These are phyloP conservation scores for Troides helena DNA, from an alignment of 2,888 invertebrate genomes.

Conservation along the genomic window DNA sequence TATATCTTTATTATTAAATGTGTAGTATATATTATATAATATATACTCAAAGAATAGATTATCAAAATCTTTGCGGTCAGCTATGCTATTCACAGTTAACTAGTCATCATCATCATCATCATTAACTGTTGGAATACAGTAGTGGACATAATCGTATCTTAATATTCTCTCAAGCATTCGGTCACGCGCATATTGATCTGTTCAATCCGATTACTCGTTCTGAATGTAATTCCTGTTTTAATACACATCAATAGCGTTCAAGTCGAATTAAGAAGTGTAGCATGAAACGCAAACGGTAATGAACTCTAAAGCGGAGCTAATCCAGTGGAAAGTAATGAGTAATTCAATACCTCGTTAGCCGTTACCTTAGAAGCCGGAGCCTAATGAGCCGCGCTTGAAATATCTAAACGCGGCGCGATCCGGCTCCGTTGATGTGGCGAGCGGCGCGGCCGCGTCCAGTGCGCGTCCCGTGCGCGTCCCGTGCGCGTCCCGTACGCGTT, in stretches of 20 bases:
- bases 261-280: not conserved
- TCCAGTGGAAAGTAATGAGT: constrained; percentile 13
- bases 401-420: constrained; percentile 17
- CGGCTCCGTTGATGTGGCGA: constrained; percentile 23
- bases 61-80: too few relatives aligned
- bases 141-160: too few relatives aligned
- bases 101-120: too few relatives aligned
- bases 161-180: too few relatives aligned
- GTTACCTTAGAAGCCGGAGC: constrained; percentile 19
- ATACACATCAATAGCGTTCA: not conserved
- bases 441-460: constrained; percentile 1
- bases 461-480: constrained; percentile 9
- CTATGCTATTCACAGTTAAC: too few relatives aligned
- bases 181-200: too few relatives aligned
- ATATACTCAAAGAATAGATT: too few relatives aligned
- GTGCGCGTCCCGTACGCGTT: constrained; percentile 9
- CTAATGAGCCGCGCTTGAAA: constrained; percentile 26
- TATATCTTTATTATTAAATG: too few relatives aligned
- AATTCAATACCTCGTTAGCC: constrained; percentile 26
- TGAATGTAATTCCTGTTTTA: too few relatives aligned
- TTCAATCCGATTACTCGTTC: too few relatives aligned
- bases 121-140: too few relatives aligned
- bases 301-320: constrained; percentile 14
- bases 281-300: constrained; percentile 3
- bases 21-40: too few relatives aligned